Evolutionary conservation across 2,797 vertebrate genomes (phyloP).

Genomic region (Lindbergichthys nudifrons): DNA sequence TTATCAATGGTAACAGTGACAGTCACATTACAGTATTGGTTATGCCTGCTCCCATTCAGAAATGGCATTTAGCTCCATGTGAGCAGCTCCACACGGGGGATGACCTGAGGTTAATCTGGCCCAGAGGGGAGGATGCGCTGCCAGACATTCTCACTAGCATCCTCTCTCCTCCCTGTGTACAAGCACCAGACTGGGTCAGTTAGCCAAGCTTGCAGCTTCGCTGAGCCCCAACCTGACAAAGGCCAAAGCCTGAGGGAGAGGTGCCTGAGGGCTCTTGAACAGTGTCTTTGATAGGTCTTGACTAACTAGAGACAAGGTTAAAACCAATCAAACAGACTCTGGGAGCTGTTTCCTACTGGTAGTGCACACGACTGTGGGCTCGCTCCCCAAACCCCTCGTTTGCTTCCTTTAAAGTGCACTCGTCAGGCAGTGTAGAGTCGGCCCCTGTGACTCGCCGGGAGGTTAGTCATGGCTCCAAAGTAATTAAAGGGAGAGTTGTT

Average conservation of each 20-base stretch:
- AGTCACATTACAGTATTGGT: slow-evolving; percentile 67
- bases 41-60: slow-evolving; percentile 64
- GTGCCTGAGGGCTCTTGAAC: slow-evolving; percentile 73
- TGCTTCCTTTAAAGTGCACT: slow-evolving; percentile 79
- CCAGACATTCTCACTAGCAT: slow-evolving; percentile 60
- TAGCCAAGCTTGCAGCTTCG: slow-evolving; percentile 62
- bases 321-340: slow-evolving; percentile 79
- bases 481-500: slow-evolving; percentile 87
- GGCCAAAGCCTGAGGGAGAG: slow-evolving; percentile 72
- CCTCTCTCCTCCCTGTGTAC: slow-evolving; percentile 49
- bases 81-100: slow-evolving; percentile 74
- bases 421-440: slow-evolving; percentile 76
- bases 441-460: slow-evolving; percentile 77
- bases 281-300: slow-evolving; percentile 77
- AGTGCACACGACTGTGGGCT: slow-evolving; percentile 66
- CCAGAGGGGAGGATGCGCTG: slow-evolving; percentile 78
- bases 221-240: slow-evolving; percentile 73
- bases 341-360: slow-evolving; percentile 73
- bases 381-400: slow-evolving; percentile 78
- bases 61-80: slow-evolving; percentile 77
- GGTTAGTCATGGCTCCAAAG: slow-evolving; percentile 84
- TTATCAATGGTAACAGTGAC: slow-evolving; percentile 53
- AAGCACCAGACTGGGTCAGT: slow-evolving; percentile 71
- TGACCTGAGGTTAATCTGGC: slow-evolving; percentile 84
- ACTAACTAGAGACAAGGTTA: slow-evolving; percentile 82